A percentile compares a stretch with the other conserved stretches of the same genome.
phyloP scores from a whole-genome alignment of 2,888 invertebrate species.

The Coleophora deauratella region DNA sequence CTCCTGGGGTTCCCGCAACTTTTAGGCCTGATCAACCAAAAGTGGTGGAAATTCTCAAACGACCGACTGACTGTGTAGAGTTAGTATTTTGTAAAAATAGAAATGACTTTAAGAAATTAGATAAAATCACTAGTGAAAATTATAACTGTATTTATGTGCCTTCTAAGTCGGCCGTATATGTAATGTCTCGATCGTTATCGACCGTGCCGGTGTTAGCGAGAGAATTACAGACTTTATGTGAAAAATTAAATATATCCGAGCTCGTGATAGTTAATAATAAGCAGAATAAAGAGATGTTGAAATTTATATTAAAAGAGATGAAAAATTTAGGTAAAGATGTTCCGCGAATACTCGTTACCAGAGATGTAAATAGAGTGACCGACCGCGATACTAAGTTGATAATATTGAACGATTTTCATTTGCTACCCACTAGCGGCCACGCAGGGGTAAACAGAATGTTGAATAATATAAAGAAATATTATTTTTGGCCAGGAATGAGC shows the following conservation, averaged over 20 bases:
- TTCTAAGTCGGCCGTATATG: not conserved
- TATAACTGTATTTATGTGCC: not conserved
- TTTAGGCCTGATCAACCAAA: no score
- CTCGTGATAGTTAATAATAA: not conserved
- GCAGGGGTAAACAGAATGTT: no score
- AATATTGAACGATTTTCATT: constrained; percentile 13
- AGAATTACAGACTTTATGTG: not conserved
- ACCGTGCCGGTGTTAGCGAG: not conserved
- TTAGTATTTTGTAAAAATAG: not conserved
- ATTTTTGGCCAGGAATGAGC: constrained; percentile 9
- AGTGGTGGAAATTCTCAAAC: no score
- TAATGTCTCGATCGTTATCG: no score
- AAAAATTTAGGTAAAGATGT: not conserved
- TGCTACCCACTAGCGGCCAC: constrained; percentile 13
- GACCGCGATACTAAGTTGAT: constrained; percentile 4
- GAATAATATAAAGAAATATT: no score
- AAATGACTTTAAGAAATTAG: not conserved
- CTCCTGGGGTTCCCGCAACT: no score
- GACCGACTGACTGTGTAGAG: not conserved
- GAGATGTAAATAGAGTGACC: not conserved
- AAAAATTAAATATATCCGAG: not conserved
- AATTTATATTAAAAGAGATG: not conserved
- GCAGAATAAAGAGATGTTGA: not conserved
- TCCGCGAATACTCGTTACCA: not conserved
- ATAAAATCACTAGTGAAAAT: not conserved